Base-by-base conservation (phyloP, 2,113 vertebrate species). In the Macquaria australasica region DNA sequence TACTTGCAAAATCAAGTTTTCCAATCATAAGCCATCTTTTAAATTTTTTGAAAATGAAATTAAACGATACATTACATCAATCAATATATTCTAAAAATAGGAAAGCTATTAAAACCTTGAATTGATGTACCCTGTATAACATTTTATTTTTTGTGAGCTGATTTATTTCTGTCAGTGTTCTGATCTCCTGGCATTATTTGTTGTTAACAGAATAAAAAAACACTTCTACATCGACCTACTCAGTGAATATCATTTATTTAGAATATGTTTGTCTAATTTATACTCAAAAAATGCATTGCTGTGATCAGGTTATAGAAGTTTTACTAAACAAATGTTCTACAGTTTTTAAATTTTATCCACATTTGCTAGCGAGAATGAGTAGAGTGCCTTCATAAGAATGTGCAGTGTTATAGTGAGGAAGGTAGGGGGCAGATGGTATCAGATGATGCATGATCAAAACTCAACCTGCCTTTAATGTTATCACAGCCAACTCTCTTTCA, bases 351-450 rank as follows among this genome's bases (percentile, higher is more conserved):
- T 43, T 15, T 12, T 10, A 63, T 37, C 55, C 31, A 14, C 7
- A 5, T 66, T 56, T 68, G 20, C n/a, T 16, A 9, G 20, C 6
- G 23, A 70, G 21, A 50, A 31, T 37, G 71, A 48, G 3, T 43
- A 2, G 48, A 28, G 6, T 58, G 28, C 8, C 23, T 39, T 60
- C 5, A 48, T 16, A 34, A 5, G 7, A 25, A 45, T 31, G 53
- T 81, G 84, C 55, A 89, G 39, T 67, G 11, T 16, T 43, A 8
- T 15, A n/a, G 12, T 66, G 34, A 41, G 12, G 10, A 67, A 77
- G 37, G 14, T 39, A 70, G 56, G 21, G 62, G 73, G 73, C 70
- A 66, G 63, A 58, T 21, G 2, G 3, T 16, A n/a, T 84, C 55
- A 68, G 56, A 18, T 20, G 5, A 34, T 3, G 9, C 39, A 51